A percentile compares a stretch with the other conserved stretches of the same genome.
These are phyloP conservation scores for Rhodinocichla rosea DNA, from an alignment of 2,113 vertebrate genomes.

Conservation along the genomic window DNA sequence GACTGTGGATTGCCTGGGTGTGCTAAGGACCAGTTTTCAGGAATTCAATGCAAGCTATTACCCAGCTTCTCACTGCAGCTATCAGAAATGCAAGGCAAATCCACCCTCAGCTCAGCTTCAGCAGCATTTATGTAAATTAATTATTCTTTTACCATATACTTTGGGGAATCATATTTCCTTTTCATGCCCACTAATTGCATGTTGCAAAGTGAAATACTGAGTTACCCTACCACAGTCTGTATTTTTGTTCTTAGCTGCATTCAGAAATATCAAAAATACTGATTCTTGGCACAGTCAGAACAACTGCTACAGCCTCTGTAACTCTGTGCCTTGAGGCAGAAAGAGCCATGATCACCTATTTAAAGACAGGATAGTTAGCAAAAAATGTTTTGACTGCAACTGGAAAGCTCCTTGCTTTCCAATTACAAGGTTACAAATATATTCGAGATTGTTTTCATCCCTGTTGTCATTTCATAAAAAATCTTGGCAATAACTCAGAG, in stretches of 20 bases:
- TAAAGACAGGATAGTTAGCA: background rate
- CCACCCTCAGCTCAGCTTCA: background rate
- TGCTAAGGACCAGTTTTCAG: background rate
- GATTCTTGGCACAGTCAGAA: background rate
- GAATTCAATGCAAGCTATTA: background rate
- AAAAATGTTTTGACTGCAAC: background rate
- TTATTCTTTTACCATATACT: background rate
- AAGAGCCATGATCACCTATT: background rate
- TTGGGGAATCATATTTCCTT: background rate
- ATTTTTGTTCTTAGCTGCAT: background rate
- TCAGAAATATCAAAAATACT: background rate
- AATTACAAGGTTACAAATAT: background rate
- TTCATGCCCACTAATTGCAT: background rate
- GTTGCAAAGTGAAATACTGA: background rate
- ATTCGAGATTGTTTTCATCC: background rate
- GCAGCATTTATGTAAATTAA: background rate
- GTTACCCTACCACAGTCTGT: background rate
- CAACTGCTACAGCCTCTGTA: background rate
- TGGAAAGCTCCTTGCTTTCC: background rate
- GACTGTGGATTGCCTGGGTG: background rate
- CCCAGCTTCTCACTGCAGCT: background rate
- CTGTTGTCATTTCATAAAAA: background rate
- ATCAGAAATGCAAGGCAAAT: background rate
- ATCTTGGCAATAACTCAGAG: background rate
- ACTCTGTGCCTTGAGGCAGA: background rate